These are phyloP conservation scores for Baryphthengus martii DNA, from an alignment of 2,113 vertebrate genomes.

Conservation along the genomic window DNA sequence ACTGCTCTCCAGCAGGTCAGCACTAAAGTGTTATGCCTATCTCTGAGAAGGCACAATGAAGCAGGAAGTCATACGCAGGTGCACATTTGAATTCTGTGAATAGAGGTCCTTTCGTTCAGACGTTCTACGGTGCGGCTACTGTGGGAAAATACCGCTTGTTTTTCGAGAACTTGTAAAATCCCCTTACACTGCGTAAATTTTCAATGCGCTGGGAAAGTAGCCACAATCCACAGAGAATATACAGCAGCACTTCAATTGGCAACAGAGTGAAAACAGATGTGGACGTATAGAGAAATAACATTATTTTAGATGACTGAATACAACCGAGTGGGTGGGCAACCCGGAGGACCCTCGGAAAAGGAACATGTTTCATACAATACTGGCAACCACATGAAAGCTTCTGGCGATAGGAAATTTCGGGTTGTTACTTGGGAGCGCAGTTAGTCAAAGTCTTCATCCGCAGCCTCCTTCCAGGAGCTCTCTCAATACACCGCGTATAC, in stretches of 20 bases:
- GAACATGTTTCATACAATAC: conserved; percentile 55
- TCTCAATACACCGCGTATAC: not conserved
- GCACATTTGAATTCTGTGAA: conserved; percentile 7
- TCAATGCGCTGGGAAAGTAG: conserved; percentile 76
- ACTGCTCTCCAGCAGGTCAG: too few relatives aligned
- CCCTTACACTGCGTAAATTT: conserved; percentile 70
- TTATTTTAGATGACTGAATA: conserved; percentile 75
- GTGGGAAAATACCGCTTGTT: conserved; percentile 59
- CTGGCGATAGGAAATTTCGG: not conserved
- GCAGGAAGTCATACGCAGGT: conserved; percentile 26
- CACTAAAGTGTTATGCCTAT: not conserved
- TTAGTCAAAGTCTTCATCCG: not conserved
- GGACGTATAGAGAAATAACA: conserved; percentile 69
- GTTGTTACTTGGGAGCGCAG: not conserved
- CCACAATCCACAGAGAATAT: conserved; percentile 73
- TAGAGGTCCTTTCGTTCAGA: conserved; percentile 34
- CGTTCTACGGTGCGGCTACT: conserved; percentile 53
- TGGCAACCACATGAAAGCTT: conserved; percentile 49
- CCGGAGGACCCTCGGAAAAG: conserved; percentile 55
- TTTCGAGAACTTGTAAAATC: conserved; percentile 75
- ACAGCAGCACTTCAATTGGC: conserved; percentile 74
- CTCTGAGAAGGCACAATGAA: not conserved
- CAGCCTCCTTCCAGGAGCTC: not conserved
- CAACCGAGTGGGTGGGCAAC: conserved; percentile 74
- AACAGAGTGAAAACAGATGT: conserved; percentile 79